Conservation (phyloP, 23 tunicate species). For the Ciona savignyi region DNA sequence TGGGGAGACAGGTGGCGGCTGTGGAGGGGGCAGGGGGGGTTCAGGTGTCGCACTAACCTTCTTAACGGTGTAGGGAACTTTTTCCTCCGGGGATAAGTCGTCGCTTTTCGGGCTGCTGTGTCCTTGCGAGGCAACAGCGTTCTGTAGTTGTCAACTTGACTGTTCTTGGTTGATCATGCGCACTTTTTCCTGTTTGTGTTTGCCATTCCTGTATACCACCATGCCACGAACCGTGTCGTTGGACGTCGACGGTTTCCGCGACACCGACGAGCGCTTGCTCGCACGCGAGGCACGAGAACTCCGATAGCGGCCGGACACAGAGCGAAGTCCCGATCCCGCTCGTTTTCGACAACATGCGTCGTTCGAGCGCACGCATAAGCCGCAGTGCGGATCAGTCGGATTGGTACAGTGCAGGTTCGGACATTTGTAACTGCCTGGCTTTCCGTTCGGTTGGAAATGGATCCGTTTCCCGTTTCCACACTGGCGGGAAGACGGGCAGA, state of each 20-base stretch:
- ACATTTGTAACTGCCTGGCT: background rate
- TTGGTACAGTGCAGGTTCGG: constrained; percentile 1
- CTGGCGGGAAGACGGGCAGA: background rate
- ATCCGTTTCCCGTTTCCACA: background rate
- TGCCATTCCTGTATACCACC: constrained; percentile 67
- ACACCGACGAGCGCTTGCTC: background rate
- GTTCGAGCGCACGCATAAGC: background rate
- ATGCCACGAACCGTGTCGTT: constrained; percentile 16
- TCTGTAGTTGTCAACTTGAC: constrained; percentile 44
- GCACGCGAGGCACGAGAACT: background rate
- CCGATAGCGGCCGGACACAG: background rate
- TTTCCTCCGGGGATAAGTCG: background rate
- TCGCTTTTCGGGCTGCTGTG: background rate
- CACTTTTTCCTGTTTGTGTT: constrained; percentile 57
- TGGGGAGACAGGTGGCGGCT: background rate
- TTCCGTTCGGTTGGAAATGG: background rate
- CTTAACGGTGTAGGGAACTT: background rate
- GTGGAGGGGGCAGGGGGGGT: background rate
- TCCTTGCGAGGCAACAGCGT: background rate
- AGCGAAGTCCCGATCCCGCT: background rate
- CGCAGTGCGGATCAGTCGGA: constrained; percentile 6
- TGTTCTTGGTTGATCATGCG: constrained; percentile 29
- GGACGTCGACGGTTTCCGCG: background rate
- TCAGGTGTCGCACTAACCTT: background rate
- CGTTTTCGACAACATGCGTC: background rate